These are phyloP conservation scores for Caenorhabditis sp. DNA, from an alignment of 2,888 invertebrate genomes.

Conservation along the genomic window DNA sequence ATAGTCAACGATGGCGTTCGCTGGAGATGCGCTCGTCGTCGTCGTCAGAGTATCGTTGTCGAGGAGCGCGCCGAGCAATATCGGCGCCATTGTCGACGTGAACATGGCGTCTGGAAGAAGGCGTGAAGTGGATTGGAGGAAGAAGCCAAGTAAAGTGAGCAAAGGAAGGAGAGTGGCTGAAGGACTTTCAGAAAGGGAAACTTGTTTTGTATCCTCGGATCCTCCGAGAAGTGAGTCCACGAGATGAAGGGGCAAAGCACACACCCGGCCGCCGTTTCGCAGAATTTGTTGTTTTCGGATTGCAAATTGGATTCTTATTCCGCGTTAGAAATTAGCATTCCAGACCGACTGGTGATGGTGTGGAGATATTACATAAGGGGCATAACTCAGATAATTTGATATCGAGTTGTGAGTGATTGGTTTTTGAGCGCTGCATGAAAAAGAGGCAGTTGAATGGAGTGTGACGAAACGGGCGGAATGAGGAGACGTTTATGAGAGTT, in stretches of 20 bases:
- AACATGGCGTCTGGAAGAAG: conserved; percentile 21
- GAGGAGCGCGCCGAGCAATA: conserved; percentile 15
- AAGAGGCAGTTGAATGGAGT: no score
- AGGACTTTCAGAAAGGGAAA: conserved; percentile 14
- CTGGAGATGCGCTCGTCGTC: no score
- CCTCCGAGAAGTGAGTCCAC: background rate
- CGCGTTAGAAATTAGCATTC: conserved; percentile 11
- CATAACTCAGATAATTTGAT: no score
- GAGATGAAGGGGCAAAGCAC: background rate
- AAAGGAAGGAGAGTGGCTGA: background rate
- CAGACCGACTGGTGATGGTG: conserved; percentile 2
- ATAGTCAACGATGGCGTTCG: conserved; percentile 41
- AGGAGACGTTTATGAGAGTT: no score
- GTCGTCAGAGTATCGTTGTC: conserved; percentile 20
- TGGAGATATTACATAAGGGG: background rate
- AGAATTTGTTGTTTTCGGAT: conserved; percentile 13
- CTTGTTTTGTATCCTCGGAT: background rate
- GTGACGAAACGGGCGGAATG: no score
- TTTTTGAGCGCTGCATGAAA: no score
- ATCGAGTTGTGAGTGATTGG: no score
- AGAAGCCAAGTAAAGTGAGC: background rate
- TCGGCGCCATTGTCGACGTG: conserved; percentile 34
- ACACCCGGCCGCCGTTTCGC: no score
- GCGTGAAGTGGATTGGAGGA: background rate
- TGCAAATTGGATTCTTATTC: conserved; percentile 20